phyloP scores from a whole-genome alignment of 1,140 invertebrate genomes.

The Neotoxoptera formosana region DNA sequence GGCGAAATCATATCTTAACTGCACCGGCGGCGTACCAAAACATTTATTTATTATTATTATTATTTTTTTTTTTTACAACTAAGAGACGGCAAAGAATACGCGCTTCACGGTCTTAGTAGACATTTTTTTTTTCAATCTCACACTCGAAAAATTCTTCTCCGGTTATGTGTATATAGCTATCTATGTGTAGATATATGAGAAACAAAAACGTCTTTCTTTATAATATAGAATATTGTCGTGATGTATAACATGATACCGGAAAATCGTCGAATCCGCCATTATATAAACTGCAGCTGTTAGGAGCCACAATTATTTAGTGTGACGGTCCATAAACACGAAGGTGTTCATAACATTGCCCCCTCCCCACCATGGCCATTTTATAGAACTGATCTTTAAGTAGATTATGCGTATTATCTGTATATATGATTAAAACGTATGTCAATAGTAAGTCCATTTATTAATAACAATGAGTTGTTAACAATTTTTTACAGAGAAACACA shows the following conservation, averaged over 20 bases:
- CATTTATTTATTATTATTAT: neutral
- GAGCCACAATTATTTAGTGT: neutral
- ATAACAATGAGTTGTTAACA: neutral
- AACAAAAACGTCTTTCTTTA: neutral
- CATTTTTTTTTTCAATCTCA: neutral
- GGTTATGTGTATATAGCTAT: neutral
- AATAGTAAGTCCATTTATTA: neutral
- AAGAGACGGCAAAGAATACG: neutral
- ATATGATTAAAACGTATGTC: neutral
- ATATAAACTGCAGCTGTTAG: neutral
- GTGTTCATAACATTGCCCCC: neutral
- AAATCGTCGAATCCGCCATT: neutral
- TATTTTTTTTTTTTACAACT: neutral
- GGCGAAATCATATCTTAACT: conserved; percentile 26
- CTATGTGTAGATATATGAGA: neutral
- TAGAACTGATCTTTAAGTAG: neutral
- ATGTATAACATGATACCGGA: neutral
- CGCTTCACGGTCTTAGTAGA: neutral
- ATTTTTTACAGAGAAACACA: neutral
- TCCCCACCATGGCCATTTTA: neutral
- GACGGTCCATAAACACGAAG: neutral
- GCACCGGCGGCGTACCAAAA: conserved; percentile 9
- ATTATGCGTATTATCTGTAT: neutral
- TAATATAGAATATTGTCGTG: neutral
- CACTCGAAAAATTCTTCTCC: neutral